These are phyloP conservation scores for Drosophila erecta DNA, from an alignment of 1,140 invertebrate species.

Conservation along the genomic window DNA sequence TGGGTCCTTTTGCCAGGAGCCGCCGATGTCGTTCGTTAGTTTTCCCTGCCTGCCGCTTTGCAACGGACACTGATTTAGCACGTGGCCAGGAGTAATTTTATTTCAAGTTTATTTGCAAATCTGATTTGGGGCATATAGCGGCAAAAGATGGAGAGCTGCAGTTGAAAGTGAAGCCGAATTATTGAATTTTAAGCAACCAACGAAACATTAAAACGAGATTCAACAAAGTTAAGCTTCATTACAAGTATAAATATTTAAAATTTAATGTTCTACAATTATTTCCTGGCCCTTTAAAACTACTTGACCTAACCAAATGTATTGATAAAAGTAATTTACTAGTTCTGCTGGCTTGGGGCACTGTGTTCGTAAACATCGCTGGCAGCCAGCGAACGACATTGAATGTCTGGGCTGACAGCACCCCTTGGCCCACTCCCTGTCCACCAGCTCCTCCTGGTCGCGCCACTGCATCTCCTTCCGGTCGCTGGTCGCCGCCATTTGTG, in stretches of 20 bases:
- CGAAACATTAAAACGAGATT: background rate
- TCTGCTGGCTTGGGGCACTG: conserved; percentile 12
- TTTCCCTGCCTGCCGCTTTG: conserved; percentile 18
- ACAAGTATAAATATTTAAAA: no score
- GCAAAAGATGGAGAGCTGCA: background rate
- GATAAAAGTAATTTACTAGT: background rate
- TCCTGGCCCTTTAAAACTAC: no score
- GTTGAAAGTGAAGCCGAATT: background rate
- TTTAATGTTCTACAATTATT: no score
- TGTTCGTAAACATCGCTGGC: conserved; percentile 22
- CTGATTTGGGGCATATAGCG: background rate
- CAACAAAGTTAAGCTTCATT: no score
- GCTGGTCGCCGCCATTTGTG: conserved; percentile 36
- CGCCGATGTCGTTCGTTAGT: conserved; percentile 41
- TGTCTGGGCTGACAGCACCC: conserved; percentile 29
- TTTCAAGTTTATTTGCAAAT: background rate
- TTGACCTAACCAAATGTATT: no score
- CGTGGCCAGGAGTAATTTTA: background rate
- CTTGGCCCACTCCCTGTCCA: background rate
- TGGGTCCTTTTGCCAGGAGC: conserved; percentile 22
- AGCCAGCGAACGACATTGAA: conserved; percentile 43
- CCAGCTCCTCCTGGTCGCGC: background rate
- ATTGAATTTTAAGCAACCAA: background rate
- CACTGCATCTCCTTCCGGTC: conserved; percentile 50
- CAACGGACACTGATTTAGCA: conserved; percentile 15